phyloP scores from a whole-genome alignment of 2,113 vertebrate species.

The Paracanthobrama guichenoti region DNA sequence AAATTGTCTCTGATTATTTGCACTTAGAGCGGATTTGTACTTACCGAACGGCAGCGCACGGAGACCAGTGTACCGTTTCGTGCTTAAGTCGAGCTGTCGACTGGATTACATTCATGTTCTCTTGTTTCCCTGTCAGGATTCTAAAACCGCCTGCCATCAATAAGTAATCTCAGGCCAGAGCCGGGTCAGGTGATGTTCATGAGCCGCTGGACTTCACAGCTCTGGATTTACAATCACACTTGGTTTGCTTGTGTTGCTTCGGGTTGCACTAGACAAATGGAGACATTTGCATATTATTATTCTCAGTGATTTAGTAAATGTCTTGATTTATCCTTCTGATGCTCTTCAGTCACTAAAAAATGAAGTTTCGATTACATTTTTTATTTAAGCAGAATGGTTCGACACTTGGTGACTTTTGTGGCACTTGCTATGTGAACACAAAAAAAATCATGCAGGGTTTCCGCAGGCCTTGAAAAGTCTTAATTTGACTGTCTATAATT shows the following conservation, averaged over 20 bases:
- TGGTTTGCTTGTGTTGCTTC: background rate
- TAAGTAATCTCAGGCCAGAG: slow-evolving; percentile 38
- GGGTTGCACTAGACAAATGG: background rate
- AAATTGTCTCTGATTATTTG: background rate
- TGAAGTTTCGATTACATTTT: no score
- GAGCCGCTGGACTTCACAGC: slow-evolving; percentile 10
- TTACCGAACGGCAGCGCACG: background rate
- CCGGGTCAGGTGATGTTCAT: background rate
- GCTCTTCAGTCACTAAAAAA: no score
- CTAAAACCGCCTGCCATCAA: slow-evolving; percentile 28
- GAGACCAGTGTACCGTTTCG: background rate
- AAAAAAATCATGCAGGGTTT: no score
- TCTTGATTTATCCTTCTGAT: background rate
- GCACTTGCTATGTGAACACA: no score
- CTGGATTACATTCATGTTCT: slow-evolving; percentile 6
- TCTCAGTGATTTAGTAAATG: no score
- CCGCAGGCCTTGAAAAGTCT: no score
- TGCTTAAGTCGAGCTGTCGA: background rate
- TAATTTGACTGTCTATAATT: no score
- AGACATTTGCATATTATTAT: background rate
- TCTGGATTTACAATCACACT: background rate
- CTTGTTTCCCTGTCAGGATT: background rate
- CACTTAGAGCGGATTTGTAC: background rate
- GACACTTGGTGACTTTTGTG: no score
- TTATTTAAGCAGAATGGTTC: no score